Evolutionary conservation across 2,797 vertebrate genomes (phyloP), one percentile per base, ranked within the genome.

Genomic region (Pangasius djambal): DNA sequence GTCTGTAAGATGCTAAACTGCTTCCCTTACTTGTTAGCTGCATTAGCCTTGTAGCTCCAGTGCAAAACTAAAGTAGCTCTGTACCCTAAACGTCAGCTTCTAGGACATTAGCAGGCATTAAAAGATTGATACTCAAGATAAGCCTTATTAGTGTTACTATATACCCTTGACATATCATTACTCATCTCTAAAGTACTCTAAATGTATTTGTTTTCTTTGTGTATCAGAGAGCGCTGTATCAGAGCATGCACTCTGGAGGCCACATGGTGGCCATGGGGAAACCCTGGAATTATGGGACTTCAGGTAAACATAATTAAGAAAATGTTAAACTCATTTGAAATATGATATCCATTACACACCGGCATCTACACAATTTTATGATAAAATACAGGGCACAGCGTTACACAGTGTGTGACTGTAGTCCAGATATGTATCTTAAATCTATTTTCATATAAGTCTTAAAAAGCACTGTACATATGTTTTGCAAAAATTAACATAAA

Each of bases 161-260:
- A 48, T n/a, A 79, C 50, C 57, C 7, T 20, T 79, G 52, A 50
- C 22, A n/a, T n/a, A 48, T n/a, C 15, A 48, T 63, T 65, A 16
- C 37, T 44, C 20, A 6, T 44, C 12, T n/a, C 50, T 83, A 44
- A 40, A 50, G n/a, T 52, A 22, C 4, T 81, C 31, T 34, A 7
- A 83, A 22, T 44, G 10, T 86, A 6, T 12, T 37, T 70, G 57
- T 61, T 25, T 31, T 72, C 28, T 78, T 40, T 65, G 79, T 85
- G 25, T 75, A 31, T 48, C 95, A 98, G 97, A 96, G 97, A 89
- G 95, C 96, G 1, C 94, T 98, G 87, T 97, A 97, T 92, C 95
- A 97, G 31, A 91, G 96, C 28, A 94, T 98, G 89, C 97, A 98
- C 92, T 90, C 95, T 84, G 85, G 96, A 22, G 94, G 95, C 90